A percentile compares a stretch with the other conserved stretches of the same genome.
phyloP scores from a whole-genome alignment of 2,797 vertebrate species.

The Cygnus olor region DNA sequence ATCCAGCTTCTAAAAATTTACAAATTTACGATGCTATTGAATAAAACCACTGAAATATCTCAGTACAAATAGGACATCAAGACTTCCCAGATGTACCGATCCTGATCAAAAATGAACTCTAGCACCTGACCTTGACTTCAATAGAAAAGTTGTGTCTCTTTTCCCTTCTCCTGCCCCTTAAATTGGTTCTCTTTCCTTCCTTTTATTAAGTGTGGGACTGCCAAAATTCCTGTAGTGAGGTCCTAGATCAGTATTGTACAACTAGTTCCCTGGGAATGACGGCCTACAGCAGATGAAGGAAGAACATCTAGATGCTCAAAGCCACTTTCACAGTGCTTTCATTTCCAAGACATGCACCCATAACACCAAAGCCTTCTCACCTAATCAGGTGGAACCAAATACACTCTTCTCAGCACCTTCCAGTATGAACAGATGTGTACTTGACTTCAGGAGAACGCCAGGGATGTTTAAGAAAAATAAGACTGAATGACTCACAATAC shows the following conservation, averaged over 20 bases:
- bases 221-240: not conserved
- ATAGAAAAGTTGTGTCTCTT: not conserved
- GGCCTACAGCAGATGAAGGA: not conserved
- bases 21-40: not conserved
- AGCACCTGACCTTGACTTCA: not conserved
- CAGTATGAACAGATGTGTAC: not conserved
- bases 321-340: not conserved
- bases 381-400: not conserved
- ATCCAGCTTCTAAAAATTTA: not conserved
- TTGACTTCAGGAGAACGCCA: not conserved
- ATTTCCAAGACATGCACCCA: not conserved
- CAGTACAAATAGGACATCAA: not conserved
- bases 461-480: not conserved
- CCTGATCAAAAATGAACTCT: not conserved
- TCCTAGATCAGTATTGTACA: not conserved
- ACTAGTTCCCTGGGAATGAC: not conserved
- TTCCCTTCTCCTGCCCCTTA: not conserved
- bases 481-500: not conserved
- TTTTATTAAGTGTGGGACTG: not conserved
- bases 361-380: not conserved
- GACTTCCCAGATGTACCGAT: not conserved
- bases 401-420: not conserved
- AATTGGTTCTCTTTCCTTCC: not conserved
- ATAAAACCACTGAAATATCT: not conserved
- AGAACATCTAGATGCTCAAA: not conserved